Percentiles rank a stretch among this genome's conserved stretches.
Evolutionary conservation across 2,888 invertebrate genomes (phyloP).

Genomic region (Drosophila meridionalis): DNA sequence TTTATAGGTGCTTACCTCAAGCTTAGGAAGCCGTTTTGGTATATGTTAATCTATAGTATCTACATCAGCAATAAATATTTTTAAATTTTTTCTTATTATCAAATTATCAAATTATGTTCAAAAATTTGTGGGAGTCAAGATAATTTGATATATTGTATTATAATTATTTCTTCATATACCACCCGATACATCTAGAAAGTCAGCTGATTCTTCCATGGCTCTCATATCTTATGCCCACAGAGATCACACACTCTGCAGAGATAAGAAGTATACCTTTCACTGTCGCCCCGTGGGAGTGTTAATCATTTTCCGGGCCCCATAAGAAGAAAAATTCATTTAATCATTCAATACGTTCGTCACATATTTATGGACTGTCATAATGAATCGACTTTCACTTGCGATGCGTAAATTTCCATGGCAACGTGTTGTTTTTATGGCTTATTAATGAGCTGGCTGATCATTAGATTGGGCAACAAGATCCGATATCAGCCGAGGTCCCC

Average conservation of each 20-base stretch:
- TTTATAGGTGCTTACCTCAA: no score
- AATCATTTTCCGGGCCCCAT: not conserved
- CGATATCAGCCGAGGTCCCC: conserved; percentile 29
- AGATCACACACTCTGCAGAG: not conserved
- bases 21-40: no score
- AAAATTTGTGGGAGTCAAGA: not conserved
- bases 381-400: conserved; percentile 63
- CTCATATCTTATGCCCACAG: not conserved
- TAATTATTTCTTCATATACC: not conserved
- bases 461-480: conserved; percentile 61
- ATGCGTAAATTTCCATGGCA: conserved; percentile 38
- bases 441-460: conserved; percentile 75
- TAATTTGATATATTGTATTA: not conserved
- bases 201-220: not conserved
- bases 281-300: not conserved
- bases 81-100: no score
- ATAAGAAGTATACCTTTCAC: not conserved
- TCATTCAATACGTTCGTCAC: conserved; percentile 21
- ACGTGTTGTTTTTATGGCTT: conserved; percentile 80
- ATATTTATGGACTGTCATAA: conserved; percentile 27
- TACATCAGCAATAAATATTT: no score
- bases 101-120: no score
- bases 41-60: no score
- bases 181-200: not conserved
- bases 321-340: not conserved